phyloP scores from a whole-genome alignment of 2,113 vertebrate genomes.

The Nanorana parkeri region DNA sequence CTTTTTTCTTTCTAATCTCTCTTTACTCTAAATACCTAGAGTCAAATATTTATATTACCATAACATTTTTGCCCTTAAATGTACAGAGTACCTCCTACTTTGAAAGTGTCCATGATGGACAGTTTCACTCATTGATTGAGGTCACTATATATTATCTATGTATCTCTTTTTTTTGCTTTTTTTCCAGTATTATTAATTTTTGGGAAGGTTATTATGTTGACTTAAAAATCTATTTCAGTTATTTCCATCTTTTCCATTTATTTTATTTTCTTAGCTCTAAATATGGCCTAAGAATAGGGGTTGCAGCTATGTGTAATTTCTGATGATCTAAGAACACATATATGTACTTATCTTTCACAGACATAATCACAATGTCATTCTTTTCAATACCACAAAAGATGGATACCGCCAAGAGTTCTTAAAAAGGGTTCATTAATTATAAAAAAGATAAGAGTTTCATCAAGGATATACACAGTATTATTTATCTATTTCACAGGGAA shows the following conservation, averaged over 20 bases:
- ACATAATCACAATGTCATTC: slow-evolving; percentile 83
- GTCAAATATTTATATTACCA: too few species aligned
- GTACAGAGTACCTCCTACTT: too few species aligned
- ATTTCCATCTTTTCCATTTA: neutral
- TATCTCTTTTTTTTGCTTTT: too few species aligned
- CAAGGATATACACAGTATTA: slow-evolving; percentile 81
- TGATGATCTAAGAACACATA: slow-evolving; percentile 77
- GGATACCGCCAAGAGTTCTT: slow-evolving; percentile 75
- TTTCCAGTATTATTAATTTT: too few species aligned
- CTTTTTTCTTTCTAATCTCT: too few species aligned
- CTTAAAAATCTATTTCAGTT: neutral
- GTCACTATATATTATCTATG: too few species aligned
- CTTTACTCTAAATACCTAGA: too few species aligned
- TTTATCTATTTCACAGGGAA: slow-evolving; percentile 78
- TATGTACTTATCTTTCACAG: slow-evolving; percentile 79
- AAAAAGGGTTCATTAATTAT: slow-evolving; percentile 82
- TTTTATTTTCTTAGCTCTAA: slow-evolving; percentile 3
- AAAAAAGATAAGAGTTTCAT: slow-evolving; percentile 83
- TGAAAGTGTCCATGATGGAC: too few species aligned
- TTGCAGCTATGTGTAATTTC: slow-evolving; percentile 77
- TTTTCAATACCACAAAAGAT: slow-evolving; percentile 80
- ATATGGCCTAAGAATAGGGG: slow-evolving; percentile 30
- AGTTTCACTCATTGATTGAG: too few species aligned
- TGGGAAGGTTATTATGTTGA: too few species aligned
- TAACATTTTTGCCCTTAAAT: too few species aligned